Evolutionary conservation across 1,140 invertebrate species (phyloP).

Genomic region (Polypedilum pembai): DNA sequence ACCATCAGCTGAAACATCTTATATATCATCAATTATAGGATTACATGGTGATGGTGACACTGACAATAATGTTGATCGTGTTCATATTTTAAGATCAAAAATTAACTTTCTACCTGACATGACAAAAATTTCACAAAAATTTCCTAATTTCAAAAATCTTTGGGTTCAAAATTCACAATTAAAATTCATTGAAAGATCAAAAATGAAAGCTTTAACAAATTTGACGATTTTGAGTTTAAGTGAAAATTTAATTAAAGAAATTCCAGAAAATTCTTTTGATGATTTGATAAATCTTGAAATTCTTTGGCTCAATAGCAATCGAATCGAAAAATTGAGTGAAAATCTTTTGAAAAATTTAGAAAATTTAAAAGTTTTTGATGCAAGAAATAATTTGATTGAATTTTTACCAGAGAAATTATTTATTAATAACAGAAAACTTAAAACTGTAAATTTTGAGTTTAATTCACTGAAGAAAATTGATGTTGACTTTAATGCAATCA

Average conservation of each 20-base stretch:
- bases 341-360: background rate
- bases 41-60: background rate
- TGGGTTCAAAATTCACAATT: background rate
- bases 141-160: background rate
- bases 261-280: background rate
- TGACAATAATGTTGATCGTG: background rate
- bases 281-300: background rate
- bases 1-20: background rate
- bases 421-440: background rate
- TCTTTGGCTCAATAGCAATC: background rate
- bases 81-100: background rate
- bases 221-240: background rate
- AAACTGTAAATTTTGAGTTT: background rate
- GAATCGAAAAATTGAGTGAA: background rate
- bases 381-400: background rate
- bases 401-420: background rate
- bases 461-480: background rate
- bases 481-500: background rate
- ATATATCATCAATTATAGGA: background rate
- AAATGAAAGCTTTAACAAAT: background rate
- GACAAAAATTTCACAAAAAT: background rate
- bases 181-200: background rate
- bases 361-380: background rate
- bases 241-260: background rate
- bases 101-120: background rate